phyloP scores from a whole-genome alignment of 2,797 vertebrate genomes.

The Cirrhinus molitorella region DNA sequence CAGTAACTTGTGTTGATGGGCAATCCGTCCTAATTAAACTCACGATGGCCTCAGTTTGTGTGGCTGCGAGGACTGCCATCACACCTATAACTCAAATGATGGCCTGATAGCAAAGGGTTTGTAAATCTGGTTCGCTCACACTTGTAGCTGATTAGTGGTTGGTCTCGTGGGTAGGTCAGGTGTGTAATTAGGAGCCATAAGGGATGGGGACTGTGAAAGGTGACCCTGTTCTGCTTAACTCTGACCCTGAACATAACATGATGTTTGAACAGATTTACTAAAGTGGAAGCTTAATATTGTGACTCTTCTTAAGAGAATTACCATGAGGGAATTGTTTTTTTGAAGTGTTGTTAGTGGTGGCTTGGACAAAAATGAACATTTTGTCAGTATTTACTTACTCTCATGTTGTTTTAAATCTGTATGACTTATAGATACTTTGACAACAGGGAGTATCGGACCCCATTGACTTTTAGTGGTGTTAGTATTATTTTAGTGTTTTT shows the following conservation, averaged over 20 bases:
- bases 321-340: neutral
- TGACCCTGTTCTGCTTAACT: conserved; percentile 41
- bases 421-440: neutral
- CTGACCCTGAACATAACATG: conserved; percentile 33
- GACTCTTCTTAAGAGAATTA: conserved; percentile 4
- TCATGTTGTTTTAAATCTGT: neutral
- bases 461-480: too few species aligned
- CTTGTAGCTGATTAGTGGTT: conserved; percentile 37
- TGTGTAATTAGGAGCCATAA: conserved; percentile 37
- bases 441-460: too few species aligned
- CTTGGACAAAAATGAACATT: neutral
- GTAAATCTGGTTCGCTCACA: neutral
- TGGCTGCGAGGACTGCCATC: neutral
- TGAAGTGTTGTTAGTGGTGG: too few species aligned
- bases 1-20: too few species aligned
- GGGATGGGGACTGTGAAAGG: neutral
- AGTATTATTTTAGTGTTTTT: neutral
- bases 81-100: conserved; percentile 9
- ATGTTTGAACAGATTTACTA: conserved; percentile 39
- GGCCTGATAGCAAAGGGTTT: neutral
- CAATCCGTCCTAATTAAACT: too few species aligned
- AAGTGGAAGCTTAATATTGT: neutral
- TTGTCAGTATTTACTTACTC: neutral
- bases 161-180: conserved; percentile 2
- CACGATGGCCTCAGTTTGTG: neutral